phyloP scores from a whole-genome alignment of 1,140 invertebrate genomes.

The Aphelenchoides avenae region DNA sequence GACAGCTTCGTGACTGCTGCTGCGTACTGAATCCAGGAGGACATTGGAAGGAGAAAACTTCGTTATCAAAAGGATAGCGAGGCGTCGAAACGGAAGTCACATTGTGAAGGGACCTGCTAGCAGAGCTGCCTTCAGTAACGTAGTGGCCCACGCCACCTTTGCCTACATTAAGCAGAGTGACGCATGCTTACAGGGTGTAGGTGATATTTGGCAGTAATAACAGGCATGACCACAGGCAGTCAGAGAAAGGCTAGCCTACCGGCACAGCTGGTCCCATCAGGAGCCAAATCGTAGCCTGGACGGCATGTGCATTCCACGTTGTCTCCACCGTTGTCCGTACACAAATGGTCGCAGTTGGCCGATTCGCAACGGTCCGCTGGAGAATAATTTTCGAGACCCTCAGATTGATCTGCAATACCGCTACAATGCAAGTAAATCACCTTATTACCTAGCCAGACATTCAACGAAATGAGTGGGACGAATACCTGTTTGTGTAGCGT shows the following conservation, averaged over 20 bases:
- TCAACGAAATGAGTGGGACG: neutral
- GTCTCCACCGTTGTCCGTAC: conserved; percentile 46
- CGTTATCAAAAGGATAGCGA: neutral
- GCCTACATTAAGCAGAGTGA: too few relatives aligned
- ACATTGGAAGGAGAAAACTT: neutral
- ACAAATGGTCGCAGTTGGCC: conserved; percentile 50
- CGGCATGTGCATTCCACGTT: conserved; percentile 52
- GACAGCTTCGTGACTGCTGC: neutral
- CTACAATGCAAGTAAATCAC: conserved; percentile 1
- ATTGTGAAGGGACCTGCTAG: neutral
- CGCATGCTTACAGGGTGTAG: too few relatives aligned
- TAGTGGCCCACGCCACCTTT: too few relatives aligned
- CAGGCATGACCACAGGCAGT: neutral
- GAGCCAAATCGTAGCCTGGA: conserved; percentile 46
- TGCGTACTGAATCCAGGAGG: neutral
- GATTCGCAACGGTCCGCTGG: conserved; percentile 22
- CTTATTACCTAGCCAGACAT: conserved; percentile 3
- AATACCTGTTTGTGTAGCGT: conserved; percentile 1
- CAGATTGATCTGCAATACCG: neutral
- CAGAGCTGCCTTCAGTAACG: too few relatives aligned
- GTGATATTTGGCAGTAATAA: neutral
- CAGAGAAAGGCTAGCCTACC: conserved; percentile 20
- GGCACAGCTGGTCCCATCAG: conserved; percentile 51
- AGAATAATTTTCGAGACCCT: conserved; percentile 15
- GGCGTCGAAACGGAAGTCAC: neutral